Evolutionary conservation across 1,140 invertebrate genomes (phyloP).

Genomic region (Hesperophylax magnus): DNA sequence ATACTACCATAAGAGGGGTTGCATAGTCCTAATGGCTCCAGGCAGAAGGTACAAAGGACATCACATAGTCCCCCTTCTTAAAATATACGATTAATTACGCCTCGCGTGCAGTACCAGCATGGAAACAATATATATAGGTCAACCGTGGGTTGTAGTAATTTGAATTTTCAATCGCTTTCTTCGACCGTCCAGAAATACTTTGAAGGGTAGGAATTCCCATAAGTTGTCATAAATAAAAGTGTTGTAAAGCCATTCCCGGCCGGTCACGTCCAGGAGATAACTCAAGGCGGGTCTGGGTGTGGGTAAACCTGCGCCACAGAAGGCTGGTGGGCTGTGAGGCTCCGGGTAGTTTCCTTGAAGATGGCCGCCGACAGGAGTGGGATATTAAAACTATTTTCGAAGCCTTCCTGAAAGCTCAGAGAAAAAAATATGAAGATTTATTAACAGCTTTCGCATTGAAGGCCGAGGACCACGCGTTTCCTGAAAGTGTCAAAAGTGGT

Average conservation of each 20-base stretch:
- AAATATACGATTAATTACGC: not conserved
- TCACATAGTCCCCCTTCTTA: not conserved
- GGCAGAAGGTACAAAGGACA: not conserved
- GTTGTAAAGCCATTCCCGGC: conserved; percentile 7
- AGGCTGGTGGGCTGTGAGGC: not conserved
- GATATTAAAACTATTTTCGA: conserved; percentile 39
- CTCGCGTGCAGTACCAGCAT: not conserved
- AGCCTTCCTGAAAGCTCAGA: not conserved
- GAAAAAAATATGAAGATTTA: conserved; percentile 18
- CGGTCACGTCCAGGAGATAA: conserved; percentile 18
- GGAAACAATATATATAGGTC: not conserved
- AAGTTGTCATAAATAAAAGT: conserved; percentile 41
- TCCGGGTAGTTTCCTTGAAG: not conserved
- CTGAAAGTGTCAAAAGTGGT: conserved; percentile 1
- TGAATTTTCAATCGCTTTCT: not conserved
- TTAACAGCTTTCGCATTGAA: conserved; percentile 11
- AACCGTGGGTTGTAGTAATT: not conserved
- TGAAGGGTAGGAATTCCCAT: conserved; percentile 17
- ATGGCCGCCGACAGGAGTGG: conserved; percentile 11
- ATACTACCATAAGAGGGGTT: no score
- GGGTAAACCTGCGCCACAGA: not conserved
- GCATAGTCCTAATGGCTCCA: no score
- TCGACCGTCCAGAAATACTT: not conserved
- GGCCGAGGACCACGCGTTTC: not conserved
- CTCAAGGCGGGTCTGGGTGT: not conserved